Evolutionary conservation across 2,888 invertebrate species (phyloP).

Genomic region (Drosophila anomelani): DNA sequence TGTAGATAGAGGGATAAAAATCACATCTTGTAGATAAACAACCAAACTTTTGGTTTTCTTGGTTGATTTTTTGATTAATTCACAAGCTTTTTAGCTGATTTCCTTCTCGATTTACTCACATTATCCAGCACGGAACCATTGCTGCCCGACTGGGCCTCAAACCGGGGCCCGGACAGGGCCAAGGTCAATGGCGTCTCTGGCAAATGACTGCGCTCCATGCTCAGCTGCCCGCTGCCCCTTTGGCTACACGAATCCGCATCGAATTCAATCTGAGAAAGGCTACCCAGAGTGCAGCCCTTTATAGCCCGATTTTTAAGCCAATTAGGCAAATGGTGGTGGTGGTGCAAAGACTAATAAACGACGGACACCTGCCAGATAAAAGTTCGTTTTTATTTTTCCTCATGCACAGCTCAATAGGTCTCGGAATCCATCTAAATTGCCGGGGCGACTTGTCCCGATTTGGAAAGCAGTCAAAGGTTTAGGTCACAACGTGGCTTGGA

Average conservation of each 20-base stretch:
- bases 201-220: slow-evolving; percentile 58
- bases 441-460: background rate
- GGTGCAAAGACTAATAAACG: slow-evolving; percentile 10
- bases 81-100: background rate
- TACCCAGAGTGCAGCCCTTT: slow-evolving; percentile 31
- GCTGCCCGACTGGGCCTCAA: slow-evolving; percentile 56
- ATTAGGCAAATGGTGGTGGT: slow-evolving; percentile 33
- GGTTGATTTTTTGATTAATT: background rate
- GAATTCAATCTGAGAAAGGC: slow-evolving; percentile 27
- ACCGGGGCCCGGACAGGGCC: slow-evolving; percentile 56
- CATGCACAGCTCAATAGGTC: background rate
- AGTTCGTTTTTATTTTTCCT: slow-evolving; percentile 22
- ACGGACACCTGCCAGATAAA: slow-evolving; percentile 49
- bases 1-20: slow-evolving; percentile 23
- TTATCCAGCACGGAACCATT: slow-evolving; percentile 94
- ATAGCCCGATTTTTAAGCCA: slow-evolving; percentile 54
- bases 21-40: background rate
- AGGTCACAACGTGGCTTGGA: slow-evolving; percentile 84
- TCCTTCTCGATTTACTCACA: slow-evolving; percentile 84
- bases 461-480: background rate
- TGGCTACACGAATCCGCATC: slow-evolving; percentile 40
- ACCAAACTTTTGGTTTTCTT: background rate
- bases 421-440: background rate
- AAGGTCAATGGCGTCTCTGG: slow-evolving; percentile 45
- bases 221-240: slow-evolving; percentile 43